phyloP scores from a whole-genome alignment of 2,888 invertebrate genomes.

The Plebejus argus region DNA sequence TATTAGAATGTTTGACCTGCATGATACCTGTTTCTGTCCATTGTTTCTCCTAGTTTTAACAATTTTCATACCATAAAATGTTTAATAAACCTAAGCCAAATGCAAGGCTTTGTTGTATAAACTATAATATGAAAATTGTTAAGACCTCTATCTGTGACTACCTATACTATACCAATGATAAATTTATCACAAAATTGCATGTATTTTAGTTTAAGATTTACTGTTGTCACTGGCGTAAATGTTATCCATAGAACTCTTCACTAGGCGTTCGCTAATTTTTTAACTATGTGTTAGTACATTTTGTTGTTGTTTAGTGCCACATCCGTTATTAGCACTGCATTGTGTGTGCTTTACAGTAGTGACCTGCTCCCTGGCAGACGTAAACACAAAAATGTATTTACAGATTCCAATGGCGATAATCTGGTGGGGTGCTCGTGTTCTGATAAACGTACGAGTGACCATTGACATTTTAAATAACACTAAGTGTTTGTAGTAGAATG shows the following conservation, averaged over 20 bases:
- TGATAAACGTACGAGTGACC: slow-evolving; percentile 59
- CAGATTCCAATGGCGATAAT: slow-evolving; percentile 65
- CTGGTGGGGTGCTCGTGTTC: slow-evolving; percentile 61
- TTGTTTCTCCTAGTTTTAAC: background rate
- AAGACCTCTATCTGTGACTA: background rate
- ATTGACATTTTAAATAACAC: slow-evolving; percentile 58
- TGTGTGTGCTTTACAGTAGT: slow-evolving; percentile 45
- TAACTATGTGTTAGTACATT: slow-evolving; percentile 39
- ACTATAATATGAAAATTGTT: slow-evolving; percentile 9
- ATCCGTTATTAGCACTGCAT: slow-evolving; percentile 56
- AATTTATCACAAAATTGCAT: slow-evolving; percentile 53
- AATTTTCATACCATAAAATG: background rate
- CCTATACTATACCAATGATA: background rate
- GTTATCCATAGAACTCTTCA: slow-evolving; percentile 50
- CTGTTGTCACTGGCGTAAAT: slow-evolving; percentile 71
- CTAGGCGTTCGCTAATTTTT: slow-evolving; percentile 43
- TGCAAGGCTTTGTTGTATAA: background rate
- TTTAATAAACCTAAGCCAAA: background rate
- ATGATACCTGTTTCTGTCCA: background rate
- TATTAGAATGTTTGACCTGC: background rate
- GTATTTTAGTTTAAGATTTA: slow-evolving; percentile 46
- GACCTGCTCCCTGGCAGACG: slow-evolving; percentile 41
- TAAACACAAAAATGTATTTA: slow-evolving; percentile 58
- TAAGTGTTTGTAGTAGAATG: slow-evolving; percentile 45
- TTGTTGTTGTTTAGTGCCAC: slow-evolving; percentile 49